A percentile compares a stretch with the other conserved stretches of the same genome.
phyloP scores from a whole-genome alignment of 2,888 invertebrate genomes.

The Xestoiulus laeticollis region DNA sequence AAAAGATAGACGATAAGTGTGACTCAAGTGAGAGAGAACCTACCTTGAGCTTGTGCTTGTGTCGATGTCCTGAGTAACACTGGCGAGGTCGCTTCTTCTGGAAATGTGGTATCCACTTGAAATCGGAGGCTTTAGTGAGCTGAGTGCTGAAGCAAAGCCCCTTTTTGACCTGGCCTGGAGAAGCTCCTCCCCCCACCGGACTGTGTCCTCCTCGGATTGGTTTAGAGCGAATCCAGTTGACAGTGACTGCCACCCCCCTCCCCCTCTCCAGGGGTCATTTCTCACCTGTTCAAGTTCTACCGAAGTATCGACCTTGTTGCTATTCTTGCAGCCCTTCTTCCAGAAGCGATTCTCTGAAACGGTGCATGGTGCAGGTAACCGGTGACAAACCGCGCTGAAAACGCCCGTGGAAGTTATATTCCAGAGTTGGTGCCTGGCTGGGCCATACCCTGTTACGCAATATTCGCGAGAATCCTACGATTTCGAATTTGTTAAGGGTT shows the following conservation, averaged over 20 bases:
- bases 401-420: too few species aligned
- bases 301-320: neutral
- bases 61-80: neutral
- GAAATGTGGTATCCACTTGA: conserved; percentile 24
- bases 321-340: neutral
- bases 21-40: too few species aligned
- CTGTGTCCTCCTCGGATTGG: neutral
- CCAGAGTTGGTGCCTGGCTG: too few species aligned
- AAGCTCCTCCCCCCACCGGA: neutral
- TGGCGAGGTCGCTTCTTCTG: conserved; percentile 18
- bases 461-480: too few species aligned
- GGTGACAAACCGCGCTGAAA: too few species aligned
- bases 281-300: neutral
- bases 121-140: neutral
- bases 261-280: neutral
- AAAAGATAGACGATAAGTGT: too few species aligned
- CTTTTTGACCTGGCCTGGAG: neutral
- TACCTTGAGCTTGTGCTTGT: neutral
- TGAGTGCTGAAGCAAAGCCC: neutral
- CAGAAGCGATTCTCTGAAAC: neutral
- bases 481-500: too few species aligned
- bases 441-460: too few species aligned
- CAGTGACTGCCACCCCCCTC: neutral
- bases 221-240: neutral
- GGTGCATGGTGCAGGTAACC: neutral